These are phyloP conservation scores for Antechinus stuartii DNA, from an alignment of 2,113 vertebrate genomes.

Conservation along the genomic window DNA sequence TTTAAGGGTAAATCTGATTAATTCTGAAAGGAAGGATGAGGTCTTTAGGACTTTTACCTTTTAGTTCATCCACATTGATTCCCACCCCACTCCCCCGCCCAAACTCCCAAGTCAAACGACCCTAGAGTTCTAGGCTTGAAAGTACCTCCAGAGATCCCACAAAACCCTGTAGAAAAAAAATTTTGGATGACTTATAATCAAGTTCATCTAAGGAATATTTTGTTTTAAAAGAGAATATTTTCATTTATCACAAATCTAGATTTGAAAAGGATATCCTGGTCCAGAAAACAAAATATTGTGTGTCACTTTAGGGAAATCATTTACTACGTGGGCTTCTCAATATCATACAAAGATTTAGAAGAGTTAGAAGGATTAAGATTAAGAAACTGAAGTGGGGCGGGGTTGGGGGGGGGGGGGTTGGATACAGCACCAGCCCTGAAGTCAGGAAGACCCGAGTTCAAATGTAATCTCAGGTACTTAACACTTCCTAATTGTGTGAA, in stretches of 20 bases:
- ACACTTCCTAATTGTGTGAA: too few species aligned
- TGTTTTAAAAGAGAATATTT: not conserved
- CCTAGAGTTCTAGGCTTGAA: not conserved
- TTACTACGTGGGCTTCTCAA: not conserved
- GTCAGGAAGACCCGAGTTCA: too few species aligned
- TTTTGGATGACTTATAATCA: not conserved
- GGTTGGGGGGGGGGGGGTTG: too few species aligned
- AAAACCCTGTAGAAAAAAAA: not conserved
- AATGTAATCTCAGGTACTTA: too few species aligned
- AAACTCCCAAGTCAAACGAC: not conserved
- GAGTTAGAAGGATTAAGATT: not conserved
- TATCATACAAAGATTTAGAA: not conserved
- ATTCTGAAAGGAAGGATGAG: not conserved
- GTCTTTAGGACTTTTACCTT: not conserved
- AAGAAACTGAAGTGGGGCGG: not conserved
- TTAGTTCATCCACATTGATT: not conserved
- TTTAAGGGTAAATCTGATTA: not conserved
- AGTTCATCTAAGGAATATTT: not conserved
- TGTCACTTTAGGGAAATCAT: not conserved
- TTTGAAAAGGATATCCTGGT: not conserved
- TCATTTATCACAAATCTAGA: not conserved
- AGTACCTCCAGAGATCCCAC: not conserved
- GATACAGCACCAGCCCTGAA: too few species aligned
- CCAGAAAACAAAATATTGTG: not conserved
- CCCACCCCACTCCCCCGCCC: too few species aligned